These are phyloP conservation scores for Choloepus didactylus DNA, from an alignment of 2,797 vertebrate species.

Conservation along the genomic window DNA sequence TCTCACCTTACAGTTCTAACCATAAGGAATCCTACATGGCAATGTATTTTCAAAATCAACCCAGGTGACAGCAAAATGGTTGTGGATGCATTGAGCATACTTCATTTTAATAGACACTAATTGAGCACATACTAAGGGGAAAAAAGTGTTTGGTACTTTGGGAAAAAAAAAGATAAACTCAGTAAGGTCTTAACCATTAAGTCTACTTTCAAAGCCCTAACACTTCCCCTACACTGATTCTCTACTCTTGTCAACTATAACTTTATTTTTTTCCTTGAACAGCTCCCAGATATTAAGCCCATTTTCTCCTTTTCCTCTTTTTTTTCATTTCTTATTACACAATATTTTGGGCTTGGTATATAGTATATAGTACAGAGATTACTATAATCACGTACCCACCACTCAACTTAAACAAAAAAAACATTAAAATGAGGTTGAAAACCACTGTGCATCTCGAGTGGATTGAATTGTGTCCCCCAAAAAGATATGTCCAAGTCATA, in stretches of 20 bases:
- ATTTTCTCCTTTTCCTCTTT: neutral
- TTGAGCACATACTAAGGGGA: neutral
- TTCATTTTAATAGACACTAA: neutral
- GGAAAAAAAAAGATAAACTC: neutral
- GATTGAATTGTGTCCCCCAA: neutral
- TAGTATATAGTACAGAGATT: neutral
- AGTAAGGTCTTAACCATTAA: neutral
- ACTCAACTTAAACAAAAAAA: neutral
- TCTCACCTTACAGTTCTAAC: neutral
- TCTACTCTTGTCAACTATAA: neutral
- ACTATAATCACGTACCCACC: neutral
- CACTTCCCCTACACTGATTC: too few species aligned
- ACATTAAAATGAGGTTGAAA: neutral
- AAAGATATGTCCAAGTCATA: neutral
- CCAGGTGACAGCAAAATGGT: neutral
- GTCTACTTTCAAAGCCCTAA: neutral
- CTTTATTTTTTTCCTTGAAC: neutral
- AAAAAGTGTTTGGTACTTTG: neutral
- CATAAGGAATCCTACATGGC: neutral
- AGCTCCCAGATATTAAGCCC: neutral
- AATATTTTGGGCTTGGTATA: neutral
- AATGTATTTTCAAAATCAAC: neutral
- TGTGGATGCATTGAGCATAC: neutral
- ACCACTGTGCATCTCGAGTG: neutral
- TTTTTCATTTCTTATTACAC: neutral